Conservation (phyloP, 2,888 invertebrate genomes). For the Teleogryllus oceanicus region DNA sequence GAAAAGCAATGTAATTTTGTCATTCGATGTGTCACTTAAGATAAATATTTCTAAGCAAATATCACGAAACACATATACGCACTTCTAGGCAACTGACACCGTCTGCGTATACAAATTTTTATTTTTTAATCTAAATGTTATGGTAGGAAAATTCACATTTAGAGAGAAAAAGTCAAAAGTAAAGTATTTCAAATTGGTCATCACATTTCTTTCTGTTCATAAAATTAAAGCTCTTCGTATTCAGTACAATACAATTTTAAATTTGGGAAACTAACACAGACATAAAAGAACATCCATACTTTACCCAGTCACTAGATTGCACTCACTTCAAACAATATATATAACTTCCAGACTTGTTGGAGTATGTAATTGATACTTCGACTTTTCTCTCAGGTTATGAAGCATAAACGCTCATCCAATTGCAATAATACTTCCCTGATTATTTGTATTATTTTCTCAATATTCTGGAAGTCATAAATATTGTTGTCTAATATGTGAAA, state of each 20-base stretch:
- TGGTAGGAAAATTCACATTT: neutral
- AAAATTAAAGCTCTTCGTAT: neutral
- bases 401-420: too few species aligned
- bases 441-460: neutral
- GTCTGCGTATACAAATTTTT: neutral
- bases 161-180: neutral
- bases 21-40: slow-evolving; percentile 3
- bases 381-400: too few species aligned
- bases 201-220: neutral
- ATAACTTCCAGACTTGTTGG: neutral
- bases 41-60: neutral
- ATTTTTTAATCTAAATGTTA: neutral
- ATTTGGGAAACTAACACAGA: neutral
- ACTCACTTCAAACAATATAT: neutral
- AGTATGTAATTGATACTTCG: too few species aligned
- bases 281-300: neutral
- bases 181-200: slow-evolving; percentile 5
- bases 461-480: neutral
- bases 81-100: neutral
- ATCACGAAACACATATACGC: neutral
- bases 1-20: too few species aligned
- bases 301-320: neutral
- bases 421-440: neutral
- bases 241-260: neutral
- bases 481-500: neutral